Conservation (phyloP, 2,113 vertebrate genomes). For the Zosterops japonicus region DNA sequence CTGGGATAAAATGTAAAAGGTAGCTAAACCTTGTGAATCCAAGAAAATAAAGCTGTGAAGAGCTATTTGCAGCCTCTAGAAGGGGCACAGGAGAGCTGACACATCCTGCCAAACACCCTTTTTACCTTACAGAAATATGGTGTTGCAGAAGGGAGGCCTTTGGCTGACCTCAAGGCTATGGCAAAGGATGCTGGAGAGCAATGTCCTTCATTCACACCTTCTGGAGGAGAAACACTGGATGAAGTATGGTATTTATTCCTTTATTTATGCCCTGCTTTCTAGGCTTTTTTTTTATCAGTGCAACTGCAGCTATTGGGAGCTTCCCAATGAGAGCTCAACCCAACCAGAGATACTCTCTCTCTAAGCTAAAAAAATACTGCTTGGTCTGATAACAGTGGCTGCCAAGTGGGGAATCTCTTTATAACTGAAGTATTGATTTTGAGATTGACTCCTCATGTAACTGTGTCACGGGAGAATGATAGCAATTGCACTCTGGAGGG, state of each 20-base stretch:
- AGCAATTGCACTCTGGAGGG: background rate
- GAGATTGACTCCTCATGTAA: background rate
- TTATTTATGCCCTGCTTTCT: background rate
- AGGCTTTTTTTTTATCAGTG: background rate
- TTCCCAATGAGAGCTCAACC: background rate
- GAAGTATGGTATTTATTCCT: conserved; percentile 77
- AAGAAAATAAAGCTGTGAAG: background rate
- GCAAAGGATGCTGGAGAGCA: conserved; percentile 87
- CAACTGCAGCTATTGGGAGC: background rate
- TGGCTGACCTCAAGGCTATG: conserved; percentile 88
- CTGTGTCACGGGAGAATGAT: background rate
- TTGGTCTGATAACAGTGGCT: background rate
- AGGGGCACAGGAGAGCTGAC: background rate
- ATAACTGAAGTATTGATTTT: background rate
- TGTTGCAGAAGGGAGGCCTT: conserved; percentile 84
- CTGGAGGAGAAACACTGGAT: conserved; percentile 90
- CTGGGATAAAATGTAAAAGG: background rate
- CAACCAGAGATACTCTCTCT: background rate
- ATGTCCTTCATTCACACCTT: conserved; percentile 85
- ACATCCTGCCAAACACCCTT: fast-evolving
- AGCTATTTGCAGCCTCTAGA: background rate
- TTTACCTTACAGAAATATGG: conserved; percentile 84
- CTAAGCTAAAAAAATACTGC: background rate
- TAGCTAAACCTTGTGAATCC: background rate
- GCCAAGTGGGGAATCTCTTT: background rate